Conservation (phyloP, 64 coral and sea anemone genomes). For the Montipora capricornis region DNA sequence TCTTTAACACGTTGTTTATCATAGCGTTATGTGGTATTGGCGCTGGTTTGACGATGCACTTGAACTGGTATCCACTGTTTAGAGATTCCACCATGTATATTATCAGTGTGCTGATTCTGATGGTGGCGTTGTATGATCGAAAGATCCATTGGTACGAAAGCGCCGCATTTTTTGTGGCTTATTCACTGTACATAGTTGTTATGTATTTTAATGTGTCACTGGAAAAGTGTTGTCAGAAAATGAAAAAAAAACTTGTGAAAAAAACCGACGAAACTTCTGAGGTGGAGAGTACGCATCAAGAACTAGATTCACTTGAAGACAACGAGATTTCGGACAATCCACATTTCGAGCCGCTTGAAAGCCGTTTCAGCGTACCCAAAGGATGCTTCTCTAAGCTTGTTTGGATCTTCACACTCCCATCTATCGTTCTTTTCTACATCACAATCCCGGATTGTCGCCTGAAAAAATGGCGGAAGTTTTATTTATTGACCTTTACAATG, state of each 20-base stretch:
- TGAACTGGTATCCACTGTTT: slow-evolving; percentile 85
- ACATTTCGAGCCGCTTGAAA: background rate
- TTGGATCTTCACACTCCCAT: slow-evolving; percentile 75
- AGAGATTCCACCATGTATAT: slow-evolving; percentile 88
- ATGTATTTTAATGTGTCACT: slow-evolving; percentile 87
- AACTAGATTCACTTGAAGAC: slow-evolving; percentile 5
- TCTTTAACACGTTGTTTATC: slow-evolving; percentile 94
- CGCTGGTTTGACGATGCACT: slow-evolving; percentile 66
- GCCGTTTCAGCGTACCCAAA: slow-evolving; percentile 56
- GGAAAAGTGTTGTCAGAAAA: slow-evolving; percentile 56
- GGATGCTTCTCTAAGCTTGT: slow-evolving; percentile 49
- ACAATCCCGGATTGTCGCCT: slow-evolving; percentile 96
- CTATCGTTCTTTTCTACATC: slow-evolving; percentile 61
- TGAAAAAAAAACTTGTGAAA: slow-evolving; percentile 41
- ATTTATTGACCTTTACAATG: slow-evolving; percentile 77
- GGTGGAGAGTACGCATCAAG: background rate
- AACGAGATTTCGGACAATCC: slow-evolving; percentile 20
- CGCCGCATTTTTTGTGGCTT: slow-evolving; percentile 71
- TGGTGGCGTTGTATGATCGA: slow-evolving; percentile 81
- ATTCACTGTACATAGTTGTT: slow-evolving; percentile 76
- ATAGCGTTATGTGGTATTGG: slow-evolving; percentile 91
- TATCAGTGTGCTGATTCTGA: slow-evolving; percentile 80
- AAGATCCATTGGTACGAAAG: slow-evolving; percentile 95
- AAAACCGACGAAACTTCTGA: slow-evolving; percentile 14
- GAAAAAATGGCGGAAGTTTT: slow-evolving; percentile 74